phyloP scores from a whole-genome alignment of 2,113 vertebrate species.

The Hemicordylus capensis region DNA sequence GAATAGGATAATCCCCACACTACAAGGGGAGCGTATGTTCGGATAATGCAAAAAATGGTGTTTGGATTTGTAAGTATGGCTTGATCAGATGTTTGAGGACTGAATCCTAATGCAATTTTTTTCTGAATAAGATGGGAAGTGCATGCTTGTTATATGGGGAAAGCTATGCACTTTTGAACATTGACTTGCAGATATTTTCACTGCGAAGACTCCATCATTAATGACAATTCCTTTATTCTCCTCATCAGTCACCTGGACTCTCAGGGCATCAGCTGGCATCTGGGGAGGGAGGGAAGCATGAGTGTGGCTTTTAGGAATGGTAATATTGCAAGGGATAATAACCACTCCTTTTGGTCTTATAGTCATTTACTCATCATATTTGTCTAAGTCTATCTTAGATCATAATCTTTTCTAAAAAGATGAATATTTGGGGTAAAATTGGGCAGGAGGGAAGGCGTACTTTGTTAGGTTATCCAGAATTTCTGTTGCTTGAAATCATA shows the following conservation, averaged over 20 bases:
- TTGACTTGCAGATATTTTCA: not conserved
- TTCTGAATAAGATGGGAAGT: slow-evolving; percentile 25
- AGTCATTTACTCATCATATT: not conserved
- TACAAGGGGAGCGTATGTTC: not conserved
- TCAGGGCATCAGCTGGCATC: not conserved
- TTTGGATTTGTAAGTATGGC: not conserved
- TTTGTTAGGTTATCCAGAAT: no score
- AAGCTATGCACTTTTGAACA: not conserved
- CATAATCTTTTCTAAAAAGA: not conserved
- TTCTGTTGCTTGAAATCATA: no score
- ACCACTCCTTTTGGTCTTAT: no score
- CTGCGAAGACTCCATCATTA: not conserved
- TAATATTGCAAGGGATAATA: no score
- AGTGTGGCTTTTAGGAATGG: no score
- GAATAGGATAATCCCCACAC: not conserved
- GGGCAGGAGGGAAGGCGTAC: no score
- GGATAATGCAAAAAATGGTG: not conserved
- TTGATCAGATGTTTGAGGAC: slow-evolving; percentile 29
- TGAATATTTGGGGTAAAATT: no score
- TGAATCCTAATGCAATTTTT: slow-evolving; percentile 33
- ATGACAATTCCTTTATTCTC: not conserved
- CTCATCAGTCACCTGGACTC: not conserved
- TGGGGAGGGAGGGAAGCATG: not conserved
- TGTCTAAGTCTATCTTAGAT: not conserved
- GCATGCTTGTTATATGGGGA: not conserved